Evolutionary conservation across 2,797 vertebrate species (phyloP), one percentile per base, ranked within the genome.

Genomic region (Enteromius afrohamiltoni): DNA sequence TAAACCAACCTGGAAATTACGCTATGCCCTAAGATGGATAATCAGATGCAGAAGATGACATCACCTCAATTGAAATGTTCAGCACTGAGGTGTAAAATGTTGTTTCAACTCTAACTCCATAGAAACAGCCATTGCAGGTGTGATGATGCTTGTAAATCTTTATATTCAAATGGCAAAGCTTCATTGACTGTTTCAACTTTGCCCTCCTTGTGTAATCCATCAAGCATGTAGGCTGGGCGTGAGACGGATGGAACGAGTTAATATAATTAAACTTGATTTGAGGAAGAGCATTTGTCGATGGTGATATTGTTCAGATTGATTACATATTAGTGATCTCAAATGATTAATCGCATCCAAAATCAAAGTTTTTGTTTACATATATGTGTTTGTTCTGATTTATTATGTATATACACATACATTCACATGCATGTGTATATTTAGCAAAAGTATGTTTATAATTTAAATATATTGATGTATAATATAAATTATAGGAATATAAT

Each of bases 201-300:
- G 23, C 49, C 69, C 21, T 47, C 26, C 29, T 37, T n/a, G 16
- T 55, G 29, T 47, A 26, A 34, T 74, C 21, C 51, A 58, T 58
- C 8, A 65, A 73, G 16, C 2, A 19, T 47, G 23, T 60, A 76
- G 55, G 26, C 10, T 34, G 21, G 21, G 29, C 29, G 26, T 74
- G 26, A 65, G 77, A 65, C 47, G 26, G 76, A 47, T 78, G 17
- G 40, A 62, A 40, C 49, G 21, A 21, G 26, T 23, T 65, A 74
- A 82, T 65, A 64, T 51, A 64, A 74, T 80, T 71, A 71, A 69
- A 45, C 21, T 40, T 55, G 23, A 69, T 80, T 60, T 45, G n/a
- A 80, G 26, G 42, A 51, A 40, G 49, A 58, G 10, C 16, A 21
- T 16, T 45, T 71, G 67, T 81, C 79, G 47, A 14, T 62, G 2